phyloP scores from a whole-genome alignment of 2,797 vertebrate species.

The Halcyon smyrnensis region DNA sequence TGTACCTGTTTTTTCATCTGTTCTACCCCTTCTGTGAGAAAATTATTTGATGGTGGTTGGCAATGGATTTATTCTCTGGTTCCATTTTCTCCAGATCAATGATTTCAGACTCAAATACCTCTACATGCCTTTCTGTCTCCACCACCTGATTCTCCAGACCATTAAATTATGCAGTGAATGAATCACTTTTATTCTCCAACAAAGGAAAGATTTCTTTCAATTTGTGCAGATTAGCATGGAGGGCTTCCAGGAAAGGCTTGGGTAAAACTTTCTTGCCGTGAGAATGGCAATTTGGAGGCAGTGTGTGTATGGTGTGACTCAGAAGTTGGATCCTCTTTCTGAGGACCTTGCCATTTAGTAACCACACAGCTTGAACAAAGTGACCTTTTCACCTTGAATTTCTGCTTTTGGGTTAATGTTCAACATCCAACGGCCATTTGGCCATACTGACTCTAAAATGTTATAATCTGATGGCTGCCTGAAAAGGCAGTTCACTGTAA shows the following conservation, averaged over 20 bases:
- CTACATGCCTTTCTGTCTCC: conserved; percentile 1
- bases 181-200: conserved; percentile 29
- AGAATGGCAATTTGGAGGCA: neutral
- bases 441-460: neutral
- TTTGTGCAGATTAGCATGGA: conserved; percentile 52
- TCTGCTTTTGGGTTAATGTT: neutral
- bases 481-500: neutral
- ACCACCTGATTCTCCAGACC: conserved; percentile 35
- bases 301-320: neutral
- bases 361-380: neutral
- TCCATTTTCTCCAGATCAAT: conserved; percentile 55
- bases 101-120: conserved; percentile 54
- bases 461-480: neutral
- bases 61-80: conserved; percentile 10
- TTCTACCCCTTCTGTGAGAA: neutral
- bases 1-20: neutral
- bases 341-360: neutral
- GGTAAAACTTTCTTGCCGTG: neutral
- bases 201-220: conserved; percentile 55
- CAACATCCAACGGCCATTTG: neutral
- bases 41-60: conserved; percentile 35
- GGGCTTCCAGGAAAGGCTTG: conserved; percentile 21
- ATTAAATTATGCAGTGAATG: conserved; percentile 51
- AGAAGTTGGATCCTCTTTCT: neutral
- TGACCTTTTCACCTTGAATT: neutral